Conservation (phyloP, 2,888 invertebrate species). For the Cataglyphis cursor region DNA sequence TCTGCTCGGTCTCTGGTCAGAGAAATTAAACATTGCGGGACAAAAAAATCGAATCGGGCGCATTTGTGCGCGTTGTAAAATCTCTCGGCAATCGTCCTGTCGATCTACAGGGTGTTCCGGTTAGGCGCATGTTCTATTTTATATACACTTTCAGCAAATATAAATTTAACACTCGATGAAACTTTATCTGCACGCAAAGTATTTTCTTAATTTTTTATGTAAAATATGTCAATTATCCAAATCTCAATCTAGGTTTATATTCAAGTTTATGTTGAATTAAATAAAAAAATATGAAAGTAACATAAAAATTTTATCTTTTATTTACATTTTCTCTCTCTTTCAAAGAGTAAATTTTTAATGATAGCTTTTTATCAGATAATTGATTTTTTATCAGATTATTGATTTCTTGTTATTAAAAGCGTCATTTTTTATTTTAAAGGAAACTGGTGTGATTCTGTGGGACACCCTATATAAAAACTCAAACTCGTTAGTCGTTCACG, state of each 20-base stretch:
- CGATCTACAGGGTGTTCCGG: not conserved
- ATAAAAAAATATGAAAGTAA: not conserved
- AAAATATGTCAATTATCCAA: conserved; percentile 9
- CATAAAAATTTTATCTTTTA: not conserved
- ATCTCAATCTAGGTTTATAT: conserved; percentile 8
- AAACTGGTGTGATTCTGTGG: not conserved
- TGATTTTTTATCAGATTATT: not conserved
- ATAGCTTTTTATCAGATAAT: not conserved
- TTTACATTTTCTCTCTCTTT: not conserved
- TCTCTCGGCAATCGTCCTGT: conserved; percentile 10
- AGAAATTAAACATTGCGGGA: conserved; percentile 34
- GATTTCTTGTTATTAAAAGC: not conserved
- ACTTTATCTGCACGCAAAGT: not conserved
- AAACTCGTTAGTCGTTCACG: conserved; percentile 2
- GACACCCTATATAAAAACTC: not conserved
- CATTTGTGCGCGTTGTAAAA: conserved; percentile 17
- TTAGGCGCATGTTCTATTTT: not conserved
- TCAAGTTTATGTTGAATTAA: not conserved
- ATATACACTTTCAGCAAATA: not conserved
- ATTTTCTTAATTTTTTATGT: not conserved
- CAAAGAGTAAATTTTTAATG: not conserved
- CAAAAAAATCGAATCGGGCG: conserved; percentile 25
- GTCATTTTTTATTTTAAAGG: not conserved
- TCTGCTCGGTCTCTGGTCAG: not conserved
- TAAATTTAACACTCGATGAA: not conserved